These are phyloP conservation scores for Trichopoda pennipes DNA, from an alignment of 2,888 invertebrate genomes.

Conservation along the genomic window DNA sequence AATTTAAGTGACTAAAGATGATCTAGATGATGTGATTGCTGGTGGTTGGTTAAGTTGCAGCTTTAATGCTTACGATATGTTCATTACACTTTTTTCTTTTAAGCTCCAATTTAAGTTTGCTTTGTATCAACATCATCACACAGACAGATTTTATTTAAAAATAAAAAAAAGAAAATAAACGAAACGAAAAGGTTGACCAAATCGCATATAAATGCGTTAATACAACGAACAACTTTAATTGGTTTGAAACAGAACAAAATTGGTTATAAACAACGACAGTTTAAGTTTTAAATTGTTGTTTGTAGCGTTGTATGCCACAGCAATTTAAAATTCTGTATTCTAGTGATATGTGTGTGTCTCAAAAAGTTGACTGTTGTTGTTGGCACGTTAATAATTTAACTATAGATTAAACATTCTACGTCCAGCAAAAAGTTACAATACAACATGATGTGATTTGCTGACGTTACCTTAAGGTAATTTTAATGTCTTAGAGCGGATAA, in stretches of 20 bases:
- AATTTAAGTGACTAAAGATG: conserved; percentile 54
- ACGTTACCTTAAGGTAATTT: conserved; percentile 65
- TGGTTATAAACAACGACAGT: conserved; percentile 62
- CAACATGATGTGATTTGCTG: conserved; percentile 56
- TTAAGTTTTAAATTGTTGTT: conserved; percentile 55
- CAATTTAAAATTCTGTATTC: conserved; percentile 2
- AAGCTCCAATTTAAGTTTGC: neutral
- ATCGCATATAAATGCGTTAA: conserved; percentile 12
- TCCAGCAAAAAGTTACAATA: conserved; percentile 33
- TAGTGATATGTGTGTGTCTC: conserved; percentile 52
- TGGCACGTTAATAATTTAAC: conserved; percentile 68
- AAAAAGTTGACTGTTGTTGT: conserved; percentile 36
- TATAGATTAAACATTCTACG: conserved; percentile 24
- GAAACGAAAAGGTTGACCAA: neutral
- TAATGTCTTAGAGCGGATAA: conserved; percentile 43
- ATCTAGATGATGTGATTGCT: conserved; percentile 44
- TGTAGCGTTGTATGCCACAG: conserved; percentile 24
- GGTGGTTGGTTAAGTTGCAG: conserved; percentile 7
- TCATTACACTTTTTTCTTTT: conserved; percentile 8
- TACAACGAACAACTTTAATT: conserved; percentile 70
- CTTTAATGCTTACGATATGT: neutral
- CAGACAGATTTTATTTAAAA: conserved; percentile 30
- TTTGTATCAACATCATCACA: conserved; percentile 27
- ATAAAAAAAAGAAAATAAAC: neutral
- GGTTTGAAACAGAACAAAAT: conserved; percentile 45